phyloP scores from a whole-genome alignment of 2,888 invertebrate species.

The Euclidia mi region DNA sequence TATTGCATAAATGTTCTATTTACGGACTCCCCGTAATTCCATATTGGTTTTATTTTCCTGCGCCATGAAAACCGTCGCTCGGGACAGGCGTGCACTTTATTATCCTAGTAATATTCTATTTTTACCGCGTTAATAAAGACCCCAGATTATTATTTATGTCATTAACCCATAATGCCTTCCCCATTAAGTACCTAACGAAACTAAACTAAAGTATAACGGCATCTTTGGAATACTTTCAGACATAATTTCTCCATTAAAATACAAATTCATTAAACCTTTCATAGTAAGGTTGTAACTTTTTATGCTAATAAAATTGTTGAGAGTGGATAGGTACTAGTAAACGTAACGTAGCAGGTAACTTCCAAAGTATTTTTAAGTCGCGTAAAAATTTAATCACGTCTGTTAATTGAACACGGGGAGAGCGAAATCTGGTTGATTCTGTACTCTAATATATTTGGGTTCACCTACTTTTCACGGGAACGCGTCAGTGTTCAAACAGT shows the following conservation, averaged over 20 bases:
- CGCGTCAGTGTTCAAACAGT: neutral
- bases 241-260: slow-evolving; percentile 79
- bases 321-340: slow-evolving; percentile 52
- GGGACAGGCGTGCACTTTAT: slow-evolving; percentile 33
- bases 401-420: slow-evolving; percentile 69
- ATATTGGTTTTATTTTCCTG: slow-evolving; percentile 31
- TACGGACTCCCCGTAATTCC: slow-evolving; percentile 17
- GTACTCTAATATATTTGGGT: slow-evolving; percentile 25
- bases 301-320: slow-evolving; percentile 66
- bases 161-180: slow-evolving; percentile 42
- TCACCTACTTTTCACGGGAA: neutral
- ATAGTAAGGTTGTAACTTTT: slow-evolving; percentile 66
- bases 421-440: slow-evolving; percentile 25
- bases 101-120: slow-evolving; percentile 42
- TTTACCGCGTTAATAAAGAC: slow-evolving; percentile 40
- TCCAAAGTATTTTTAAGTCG: slow-evolving; percentile 71
- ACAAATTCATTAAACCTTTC: slow-evolving; percentile 69
- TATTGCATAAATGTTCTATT: slow-evolving; percentile 23
- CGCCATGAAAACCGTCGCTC: slow-evolving; percentile 21
- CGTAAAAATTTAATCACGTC: slow-evolving; percentile 75
- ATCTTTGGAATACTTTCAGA: slow-evolving; percentile 69
- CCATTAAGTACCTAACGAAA: slow-evolving; percentile 45
- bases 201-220: slow-evolving; percentile 49
- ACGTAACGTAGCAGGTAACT: slow-evolving; percentile 49
- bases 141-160: slow-evolving; percentile 38